phyloP scores from a whole-genome alignment of 2,888 invertebrate species.

The Stenichneumon culpator region DNA sequence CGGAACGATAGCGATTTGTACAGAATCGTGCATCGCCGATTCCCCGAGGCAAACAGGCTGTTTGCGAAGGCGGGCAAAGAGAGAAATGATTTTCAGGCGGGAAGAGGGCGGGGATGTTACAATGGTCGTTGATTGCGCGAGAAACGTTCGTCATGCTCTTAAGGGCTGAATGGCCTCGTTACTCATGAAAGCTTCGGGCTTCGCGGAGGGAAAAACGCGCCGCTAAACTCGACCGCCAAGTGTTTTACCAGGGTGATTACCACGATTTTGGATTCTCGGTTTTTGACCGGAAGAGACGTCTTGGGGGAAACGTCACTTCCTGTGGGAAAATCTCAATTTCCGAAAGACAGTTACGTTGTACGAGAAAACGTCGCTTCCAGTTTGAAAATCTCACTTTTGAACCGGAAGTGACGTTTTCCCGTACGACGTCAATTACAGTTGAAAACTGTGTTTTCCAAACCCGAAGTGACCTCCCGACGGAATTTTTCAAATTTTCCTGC shows the following conservation, averaged over 20 bases:
- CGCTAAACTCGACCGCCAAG: conserved; percentile 52
- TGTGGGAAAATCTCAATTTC: not conserved
- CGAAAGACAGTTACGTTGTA: too few species aligned
- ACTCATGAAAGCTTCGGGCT: conserved; percentile 60
- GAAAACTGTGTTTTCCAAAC: not conserved
- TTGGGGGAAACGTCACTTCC: not conserved
- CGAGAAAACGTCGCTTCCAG: too few species aligned
- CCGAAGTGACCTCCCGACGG: not conserved
- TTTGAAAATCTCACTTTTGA: too few species aligned
- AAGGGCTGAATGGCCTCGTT: conserved; percentile 81
- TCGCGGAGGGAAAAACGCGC: conserved; percentile 47
- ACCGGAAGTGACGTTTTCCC: too few species aligned
- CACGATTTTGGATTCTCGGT: too few species aligned
- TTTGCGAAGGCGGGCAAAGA: conserved; percentile 3
- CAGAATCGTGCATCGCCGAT: conserved; percentile 2
- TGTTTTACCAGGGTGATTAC: not conserved
- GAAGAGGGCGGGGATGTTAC: conserved; percentile 63
- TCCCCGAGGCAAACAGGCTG: conserved; percentile 19
- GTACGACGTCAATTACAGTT: not conserved
- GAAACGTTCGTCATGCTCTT: conserved; percentile 78
- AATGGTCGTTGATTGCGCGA: conserved; percentile 80
- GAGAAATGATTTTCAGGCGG: conserved; percentile 48
- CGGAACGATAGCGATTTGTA: not conserved
- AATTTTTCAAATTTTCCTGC: too few species aligned
- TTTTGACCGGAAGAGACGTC: too few species aligned